Base-by-base conservation (phyloP, 1,140 invertebrate species). In the Lepidurus apus region DNA sequence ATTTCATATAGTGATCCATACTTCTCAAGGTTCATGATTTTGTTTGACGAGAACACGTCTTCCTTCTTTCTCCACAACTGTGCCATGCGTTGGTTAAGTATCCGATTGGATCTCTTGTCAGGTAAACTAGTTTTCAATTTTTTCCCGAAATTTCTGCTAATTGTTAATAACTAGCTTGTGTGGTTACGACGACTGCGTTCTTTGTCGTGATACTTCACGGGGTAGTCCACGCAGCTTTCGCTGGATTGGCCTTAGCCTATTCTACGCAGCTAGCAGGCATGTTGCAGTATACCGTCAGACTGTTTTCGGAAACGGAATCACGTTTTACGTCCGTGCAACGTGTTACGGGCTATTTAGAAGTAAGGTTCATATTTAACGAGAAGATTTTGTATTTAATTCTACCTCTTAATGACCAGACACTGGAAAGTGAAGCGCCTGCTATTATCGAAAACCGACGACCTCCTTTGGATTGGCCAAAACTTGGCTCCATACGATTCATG, bases 201-300 rank as follows among this genome's bases (percentile, higher is more conserved):
- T 84, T 92, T 1, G 86, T 90, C 8, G 85, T 92, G 8, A 81
- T 87, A 0, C 85, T 91, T 10, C 88, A 87, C 80, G 87, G 87
- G 53, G 82, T 87, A 45, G 85, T 90, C 47, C 83, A 86, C 13
- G 87, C 91, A 10, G 88, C 90, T 0, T 85, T 91, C 78, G 90
- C 90, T 43, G 92, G 91, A 11, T 85, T 93, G 47, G 91, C 91
- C 0, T 83, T 93, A 79, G 86, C 89, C 2, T 92, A 91, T 82
- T 86, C 90, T 34, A 85, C 89, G 1, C 89, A 91, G 84, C 87
- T 92, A 81, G 89, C 88, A 73, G 90, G 91, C 7, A 83, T 89
- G 13, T 90, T 92, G 81, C 91, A 92, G 82, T 92, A 89, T 81
- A 89, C 90, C 7, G 87, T 91, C 1, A 84, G 91, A 81, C 83